Base-by-base conservation (phyloP, 1,140 invertebrate genomes). In the Drosophila orena region DNA sequence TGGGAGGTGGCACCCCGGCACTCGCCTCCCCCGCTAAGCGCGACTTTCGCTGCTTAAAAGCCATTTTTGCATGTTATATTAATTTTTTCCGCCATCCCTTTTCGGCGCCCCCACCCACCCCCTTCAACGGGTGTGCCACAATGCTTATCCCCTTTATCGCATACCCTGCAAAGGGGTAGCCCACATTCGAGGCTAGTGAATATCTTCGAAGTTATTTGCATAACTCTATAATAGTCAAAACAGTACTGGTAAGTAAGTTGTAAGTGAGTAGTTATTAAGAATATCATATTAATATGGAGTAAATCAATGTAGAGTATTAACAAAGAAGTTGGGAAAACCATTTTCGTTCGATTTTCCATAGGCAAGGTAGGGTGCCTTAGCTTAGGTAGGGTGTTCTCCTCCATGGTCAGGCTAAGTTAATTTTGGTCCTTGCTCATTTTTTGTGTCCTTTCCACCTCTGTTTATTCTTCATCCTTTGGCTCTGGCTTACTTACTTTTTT, bases 1-100 rank as follows among this genome's bases (percentile, higher is more conserved):
- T 57, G 61, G 47, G 54, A 8, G 38, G n/a, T n/a, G 40, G 20
- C 1, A 17, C 35, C 24, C 15, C 14, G 2, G 3, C 24, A 1
- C 30, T 4, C 17, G 3, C 14, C 0, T 17, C 17, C 1, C 37
- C 24, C 30, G 42, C 68, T 81, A 71, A 81, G 86, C 83, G 78
- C 79, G 83, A 78, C 81, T 76, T 78, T 76, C 79, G 74, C 78
- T 88, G 78, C 83, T 86, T 88, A 88, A 86, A 86, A 86, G 83
- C 79, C 65, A 86, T 86, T 86, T 86, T 86, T 88, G 81, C 81
- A 88, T 86, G 81, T 88, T 86, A 88, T 79, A 86, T 86, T 81
- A 81, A 79, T 81, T 88, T 88, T 81, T 78, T 66, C 59, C 30
- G 30, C n/a, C 64, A 50, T 40, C 44, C 46, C 12, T 34, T 34